Evolutionary conservation across 1,140 invertebrate species (phyloP).

Genomic region (Globodera rostochiensis): DNA sequence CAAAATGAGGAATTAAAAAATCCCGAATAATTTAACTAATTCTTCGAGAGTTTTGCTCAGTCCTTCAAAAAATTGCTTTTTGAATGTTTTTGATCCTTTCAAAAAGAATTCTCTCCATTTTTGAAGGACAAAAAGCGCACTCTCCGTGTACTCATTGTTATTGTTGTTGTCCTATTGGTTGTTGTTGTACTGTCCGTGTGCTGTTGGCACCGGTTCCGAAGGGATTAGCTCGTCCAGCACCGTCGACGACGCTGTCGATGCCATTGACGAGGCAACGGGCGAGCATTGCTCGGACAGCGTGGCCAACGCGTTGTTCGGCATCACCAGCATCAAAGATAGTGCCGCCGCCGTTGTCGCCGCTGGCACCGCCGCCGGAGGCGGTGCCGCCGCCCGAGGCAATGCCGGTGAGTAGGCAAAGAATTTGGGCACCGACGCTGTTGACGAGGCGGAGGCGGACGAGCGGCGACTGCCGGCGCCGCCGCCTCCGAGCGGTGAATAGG

Average conservation of each 20-base stretch:
- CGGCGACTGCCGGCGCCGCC: neutral
- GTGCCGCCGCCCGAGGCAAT: neutral
- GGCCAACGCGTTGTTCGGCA: neutral
- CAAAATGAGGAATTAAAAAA: neutral
- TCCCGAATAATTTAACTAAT: neutral
- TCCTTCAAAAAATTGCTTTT: neutral
- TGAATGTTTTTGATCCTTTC: neutral
- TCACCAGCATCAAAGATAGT: neutral
- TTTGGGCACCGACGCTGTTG: slow-evolving; percentile 5
- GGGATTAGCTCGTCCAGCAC: slow-evolving; percentile 1
- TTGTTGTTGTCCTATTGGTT: neutral
- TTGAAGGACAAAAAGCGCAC: neutral
- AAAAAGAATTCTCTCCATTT: neutral
- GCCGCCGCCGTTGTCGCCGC: neutral
- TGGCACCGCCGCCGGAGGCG: neutral
- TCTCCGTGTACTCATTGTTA: neutral
- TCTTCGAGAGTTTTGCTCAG: neutral
- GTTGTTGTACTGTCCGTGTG: neutral
- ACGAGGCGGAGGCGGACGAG: neutral
- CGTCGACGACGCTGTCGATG: neutral
- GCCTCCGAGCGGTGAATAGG: neutral
- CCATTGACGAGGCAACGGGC: neutral
- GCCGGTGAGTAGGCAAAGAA: neutral
- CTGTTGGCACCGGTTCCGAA: neutral
- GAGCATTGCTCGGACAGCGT: slow-evolving; percentile 3